phyloP scores from a whole-genome alignment of 2,888 invertebrate genomes.

The Colletes collaris region DNA sequence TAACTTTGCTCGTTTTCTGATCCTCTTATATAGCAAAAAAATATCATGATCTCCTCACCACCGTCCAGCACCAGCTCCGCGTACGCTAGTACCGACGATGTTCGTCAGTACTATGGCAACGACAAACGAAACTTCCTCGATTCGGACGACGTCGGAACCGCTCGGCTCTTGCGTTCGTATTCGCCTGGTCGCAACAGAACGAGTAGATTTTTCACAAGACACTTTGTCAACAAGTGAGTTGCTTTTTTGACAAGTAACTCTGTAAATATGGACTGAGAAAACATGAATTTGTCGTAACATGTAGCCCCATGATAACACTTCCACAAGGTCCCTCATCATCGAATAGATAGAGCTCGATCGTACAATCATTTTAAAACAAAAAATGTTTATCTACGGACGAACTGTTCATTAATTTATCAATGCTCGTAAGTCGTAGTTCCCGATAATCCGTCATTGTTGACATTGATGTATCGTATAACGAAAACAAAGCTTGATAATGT shows the following conservation, averaged over 20 bases:
- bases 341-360: background rate
- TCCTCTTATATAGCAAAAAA: constrained; percentile 50
- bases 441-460: background rate
- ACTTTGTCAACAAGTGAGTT: constrained; percentile 64
- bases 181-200: constrained; percentile 39
- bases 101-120: constrained; percentile 40
- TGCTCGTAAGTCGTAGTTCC: too few species aligned
- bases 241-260: background rate
- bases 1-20: constrained; percentile 4
- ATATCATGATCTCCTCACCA: constrained; percentile 59
- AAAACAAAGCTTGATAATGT: background rate
- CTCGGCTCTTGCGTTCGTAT: constrained; percentile 54
- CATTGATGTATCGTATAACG: background rate
- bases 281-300: background rate
- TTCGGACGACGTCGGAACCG: constrained; percentile 54
- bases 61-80: constrained; percentile 65
- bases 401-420: background rate
- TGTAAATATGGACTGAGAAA: background rate
- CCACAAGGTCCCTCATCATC: too few species aligned
- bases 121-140: constrained; percentile 49
- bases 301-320: background rate
- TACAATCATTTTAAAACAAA: background rate
- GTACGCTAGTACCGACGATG: constrained; percentile 57
- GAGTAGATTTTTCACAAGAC: constrained; percentile 30
- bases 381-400: background rate